phyloP scores from a whole-genome alignment of 1,140 invertebrate species.

The Trinorchestia longiramus region DNA sequence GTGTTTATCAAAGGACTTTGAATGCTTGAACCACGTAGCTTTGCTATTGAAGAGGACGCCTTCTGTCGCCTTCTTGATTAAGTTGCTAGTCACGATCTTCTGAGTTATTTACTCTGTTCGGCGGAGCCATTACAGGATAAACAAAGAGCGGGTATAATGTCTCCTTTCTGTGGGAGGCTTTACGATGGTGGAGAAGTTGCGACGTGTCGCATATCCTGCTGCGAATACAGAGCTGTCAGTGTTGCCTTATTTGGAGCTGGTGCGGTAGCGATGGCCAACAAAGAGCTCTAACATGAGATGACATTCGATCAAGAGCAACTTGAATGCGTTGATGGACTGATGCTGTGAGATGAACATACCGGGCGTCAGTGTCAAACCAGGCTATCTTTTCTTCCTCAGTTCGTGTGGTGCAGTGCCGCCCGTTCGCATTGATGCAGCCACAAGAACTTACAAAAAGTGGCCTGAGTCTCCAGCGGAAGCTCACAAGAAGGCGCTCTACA shows the following conservation, averaged over 20 bases:
- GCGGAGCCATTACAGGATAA: constrained; percentile 20
- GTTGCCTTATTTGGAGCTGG: constrained; percentile 46
- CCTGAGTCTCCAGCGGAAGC: constrained; percentile 28
- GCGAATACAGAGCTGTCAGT: constrained; percentile 46
- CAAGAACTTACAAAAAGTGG: constrained; percentile 25
- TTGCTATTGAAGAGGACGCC: neutral
- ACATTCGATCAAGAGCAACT: constrained; percentile 51
- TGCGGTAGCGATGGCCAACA: constrained; percentile 25
- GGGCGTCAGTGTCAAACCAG: constrained; percentile 30
- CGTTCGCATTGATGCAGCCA: constrained; percentile 17
- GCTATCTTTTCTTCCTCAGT: neutral
- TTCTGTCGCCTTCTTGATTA: constrained; percentile 44
- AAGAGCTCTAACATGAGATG: constrained; percentile 54
- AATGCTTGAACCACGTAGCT: constrained; percentile 40
- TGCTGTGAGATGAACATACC: constrained; percentile 35
- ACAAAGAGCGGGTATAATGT: constrained; percentile 46
- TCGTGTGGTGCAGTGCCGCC: neutral
- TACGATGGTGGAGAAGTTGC: neutral
- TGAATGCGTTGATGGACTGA: constrained; percentile 50
- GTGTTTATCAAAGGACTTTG: constrained; percentile 54
- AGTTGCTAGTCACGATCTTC: constrained; percentile 43
- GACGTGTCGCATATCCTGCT: constrained; percentile 47
- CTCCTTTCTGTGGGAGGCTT: constrained; percentile 41
- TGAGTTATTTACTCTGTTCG: constrained; percentile 38
- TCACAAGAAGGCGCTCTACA: neutral